phyloP scores from a whole-genome alignment of 2,888 invertebrate genomes.

The Amiota mariae region DNA sequence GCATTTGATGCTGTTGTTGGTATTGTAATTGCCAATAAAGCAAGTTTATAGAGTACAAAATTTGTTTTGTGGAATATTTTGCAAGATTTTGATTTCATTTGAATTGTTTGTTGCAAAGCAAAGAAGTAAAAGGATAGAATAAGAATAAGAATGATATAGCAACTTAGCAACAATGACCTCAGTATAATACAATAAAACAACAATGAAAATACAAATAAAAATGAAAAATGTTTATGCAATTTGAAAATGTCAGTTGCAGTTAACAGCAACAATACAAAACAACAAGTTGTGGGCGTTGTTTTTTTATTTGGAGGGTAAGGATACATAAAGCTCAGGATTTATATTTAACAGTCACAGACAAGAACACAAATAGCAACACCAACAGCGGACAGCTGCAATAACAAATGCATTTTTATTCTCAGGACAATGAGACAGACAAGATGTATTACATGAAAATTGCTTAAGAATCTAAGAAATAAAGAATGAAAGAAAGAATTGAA shows the following conservation, averaged over 20 bases:
- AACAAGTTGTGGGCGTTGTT: background rate
- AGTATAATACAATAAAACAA: too few species aligned
- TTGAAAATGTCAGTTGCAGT: constrained; percentile 30
- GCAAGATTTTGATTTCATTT: constrained; percentile 8
- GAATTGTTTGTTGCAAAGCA: background rate
- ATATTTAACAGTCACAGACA: too few species aligned
- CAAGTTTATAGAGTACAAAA: background rate
- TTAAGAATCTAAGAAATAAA: background rate
- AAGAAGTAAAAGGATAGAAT: too few species aligned
- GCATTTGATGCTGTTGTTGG: background rate
- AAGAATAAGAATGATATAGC: too few species aligned
- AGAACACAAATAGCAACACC: too few species aligned
- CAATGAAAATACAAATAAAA: constrained; percentile 7
- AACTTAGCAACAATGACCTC: too few species aligned
- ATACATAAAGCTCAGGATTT: too few species aligned
- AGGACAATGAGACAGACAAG: background rate
- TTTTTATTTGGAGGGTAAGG: too few species aligned
- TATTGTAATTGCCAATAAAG: background rate
- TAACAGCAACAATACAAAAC: constrained; percentile 6
- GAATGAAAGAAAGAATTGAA: background rate
- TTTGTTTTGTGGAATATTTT: constrained; percentile 4
- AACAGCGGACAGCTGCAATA: background rate
- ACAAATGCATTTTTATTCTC: background rate
- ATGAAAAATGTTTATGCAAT: constrained; percentile 22
- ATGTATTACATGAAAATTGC: constrained; percentile 7